These are phyloP conservation scores for Ciconia boyciana DNA, from an alignment of 2,113 vertebrate genomes.

Conservation along the genomic window DNA sequence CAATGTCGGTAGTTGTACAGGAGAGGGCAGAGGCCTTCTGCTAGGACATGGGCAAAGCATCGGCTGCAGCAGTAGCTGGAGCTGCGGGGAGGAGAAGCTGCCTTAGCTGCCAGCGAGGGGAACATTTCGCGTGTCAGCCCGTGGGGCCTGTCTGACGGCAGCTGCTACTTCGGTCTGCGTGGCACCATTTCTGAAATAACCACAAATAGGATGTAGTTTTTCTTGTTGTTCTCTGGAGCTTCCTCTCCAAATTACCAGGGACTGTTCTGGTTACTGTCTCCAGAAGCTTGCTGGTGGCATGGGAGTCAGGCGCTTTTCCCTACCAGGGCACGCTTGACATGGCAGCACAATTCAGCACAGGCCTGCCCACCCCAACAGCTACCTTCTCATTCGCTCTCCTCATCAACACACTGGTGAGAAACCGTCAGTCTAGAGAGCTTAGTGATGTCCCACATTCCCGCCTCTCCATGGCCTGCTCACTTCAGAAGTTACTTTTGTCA, in stretches of 20 bases:
- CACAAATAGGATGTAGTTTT: background rate
- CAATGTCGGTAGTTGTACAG: too few species aligned
- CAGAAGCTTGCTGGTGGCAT: background rate
- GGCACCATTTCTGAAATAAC: background rate
- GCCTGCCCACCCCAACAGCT: background rate
- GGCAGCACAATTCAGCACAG: background rate
- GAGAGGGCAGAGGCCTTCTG: background rate
- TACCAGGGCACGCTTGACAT: rapidly evolving
- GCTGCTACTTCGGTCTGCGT: background rate
- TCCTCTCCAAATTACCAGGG: background rate
- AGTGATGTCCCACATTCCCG: background rate
- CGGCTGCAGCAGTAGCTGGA: background rate
- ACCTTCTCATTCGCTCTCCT: background rate
- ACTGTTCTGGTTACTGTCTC: background rate
- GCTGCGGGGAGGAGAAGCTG: background rate
- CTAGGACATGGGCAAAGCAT: background rate
- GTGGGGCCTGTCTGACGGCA: background rate
- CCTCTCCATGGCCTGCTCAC: background rate
- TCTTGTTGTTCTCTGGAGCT: background rate
- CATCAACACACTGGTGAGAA: background rate
- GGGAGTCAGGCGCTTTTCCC: background rate
- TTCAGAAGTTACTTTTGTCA: background rate
- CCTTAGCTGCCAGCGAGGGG: background rate
- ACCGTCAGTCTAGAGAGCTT: rapidly evolving
- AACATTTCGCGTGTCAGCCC: rapidly evolving